Percentiles rank a stretch among this genome's conserved stretches.
Evolutionary conservation across 2,797 vertebrate genomes (phyloP).

Genomic region (Ceryle rudis): DNA sequence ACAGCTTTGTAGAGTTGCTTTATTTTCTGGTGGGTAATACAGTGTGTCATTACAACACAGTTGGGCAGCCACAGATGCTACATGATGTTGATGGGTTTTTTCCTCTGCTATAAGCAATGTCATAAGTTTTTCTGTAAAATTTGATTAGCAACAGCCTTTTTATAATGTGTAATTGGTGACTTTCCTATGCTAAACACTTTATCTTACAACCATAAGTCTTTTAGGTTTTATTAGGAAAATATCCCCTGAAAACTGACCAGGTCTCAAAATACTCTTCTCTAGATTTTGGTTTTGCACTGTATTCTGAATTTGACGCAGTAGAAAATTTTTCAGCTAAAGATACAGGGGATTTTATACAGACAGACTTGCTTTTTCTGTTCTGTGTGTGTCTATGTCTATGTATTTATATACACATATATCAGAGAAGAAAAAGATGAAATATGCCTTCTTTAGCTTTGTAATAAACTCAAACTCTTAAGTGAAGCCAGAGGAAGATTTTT

Average conservation of each 20-base stretch:
- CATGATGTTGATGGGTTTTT: fast-evolving
- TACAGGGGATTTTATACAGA: slow-evolving; percentile 58
- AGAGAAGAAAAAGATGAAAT: slow-evolving; percentile 27
- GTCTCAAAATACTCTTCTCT: slow-evolving; percentile 50
- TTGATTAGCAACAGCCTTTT: not conserved
- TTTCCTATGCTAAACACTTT: not conserved
- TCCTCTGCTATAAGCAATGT: not conserved
- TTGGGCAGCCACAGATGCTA: not conserved
- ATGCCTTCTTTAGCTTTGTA: slow-evolving; percentile 62
- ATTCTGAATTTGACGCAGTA: slow-evolving; percentile 48
- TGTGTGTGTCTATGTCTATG: not conserved
- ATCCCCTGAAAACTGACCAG: slow-evolving; percentile 12
- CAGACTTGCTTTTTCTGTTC: not conserved
- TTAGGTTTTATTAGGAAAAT: slow-evolving; percentile 45
- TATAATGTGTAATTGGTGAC: not conserved
- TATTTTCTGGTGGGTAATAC: not conserved
- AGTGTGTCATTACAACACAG: not conserved
- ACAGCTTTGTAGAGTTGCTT: not conserved
- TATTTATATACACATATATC: not conserved
- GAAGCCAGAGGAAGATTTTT: slow-evolving; percentile 62
- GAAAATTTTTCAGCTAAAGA: slow-evolving; percentile 58
- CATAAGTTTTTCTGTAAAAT: not conserved
- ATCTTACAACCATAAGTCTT: not conserved
- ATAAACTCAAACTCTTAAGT: slow-evolving; percentile 60
- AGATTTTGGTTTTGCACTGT: slow-evolving; percentile 20